Conservation (phyloP, 2,888 invertebrate genomes). For the Caenorhabditis sp. region DNA sequence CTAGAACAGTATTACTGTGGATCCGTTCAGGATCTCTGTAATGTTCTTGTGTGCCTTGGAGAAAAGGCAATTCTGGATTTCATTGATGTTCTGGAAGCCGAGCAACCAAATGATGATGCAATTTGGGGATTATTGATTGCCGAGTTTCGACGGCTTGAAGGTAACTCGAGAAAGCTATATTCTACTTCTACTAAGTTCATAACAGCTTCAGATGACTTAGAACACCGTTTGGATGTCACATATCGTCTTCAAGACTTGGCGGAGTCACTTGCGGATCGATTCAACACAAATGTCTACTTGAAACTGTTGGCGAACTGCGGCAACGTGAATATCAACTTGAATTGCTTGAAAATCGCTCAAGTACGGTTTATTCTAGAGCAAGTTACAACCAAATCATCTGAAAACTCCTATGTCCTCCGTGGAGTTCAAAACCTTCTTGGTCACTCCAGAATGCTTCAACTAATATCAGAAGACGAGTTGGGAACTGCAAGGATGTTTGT, state of each 20-base stretch:
- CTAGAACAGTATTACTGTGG: constrained; percentile 32
- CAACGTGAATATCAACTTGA: constrained; percentile 16
- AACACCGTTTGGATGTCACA: constrained; percentile 25
- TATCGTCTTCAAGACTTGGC: constrained; percentile 38
- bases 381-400: background rate
- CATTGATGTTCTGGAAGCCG: constrained; percentile 22
- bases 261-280: constrained; percentile 14
- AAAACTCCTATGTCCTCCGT: constrained; percentile 31
- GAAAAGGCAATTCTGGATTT: constrained; percentile 27
- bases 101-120: constrained; percentile 29
- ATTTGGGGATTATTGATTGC: constrained; percentile 25
- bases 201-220: constrained; percentile 11
- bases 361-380: constrained; percentile 15
- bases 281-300: constrained; percentile 20
- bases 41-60: constrained; percentile 34
- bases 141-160: constrained; percentile 34
- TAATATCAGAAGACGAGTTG: constrained; percentile 38
- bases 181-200: too few species aligned
- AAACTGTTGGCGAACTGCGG: constrained; percentile 34
- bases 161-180: too few species aligned
- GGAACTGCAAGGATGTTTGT: constrained; percentile 37
- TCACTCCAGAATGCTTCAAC: constrained; percentile 29
- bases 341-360: constrained; percentile 12
- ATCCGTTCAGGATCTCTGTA: constrained; percentile 36
- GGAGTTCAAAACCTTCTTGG: constrained; percentile 22